phyloP scores from a whole-genome alignment of 2,888 invertebrate genomes.

The Trimorus sp. region DNA sequence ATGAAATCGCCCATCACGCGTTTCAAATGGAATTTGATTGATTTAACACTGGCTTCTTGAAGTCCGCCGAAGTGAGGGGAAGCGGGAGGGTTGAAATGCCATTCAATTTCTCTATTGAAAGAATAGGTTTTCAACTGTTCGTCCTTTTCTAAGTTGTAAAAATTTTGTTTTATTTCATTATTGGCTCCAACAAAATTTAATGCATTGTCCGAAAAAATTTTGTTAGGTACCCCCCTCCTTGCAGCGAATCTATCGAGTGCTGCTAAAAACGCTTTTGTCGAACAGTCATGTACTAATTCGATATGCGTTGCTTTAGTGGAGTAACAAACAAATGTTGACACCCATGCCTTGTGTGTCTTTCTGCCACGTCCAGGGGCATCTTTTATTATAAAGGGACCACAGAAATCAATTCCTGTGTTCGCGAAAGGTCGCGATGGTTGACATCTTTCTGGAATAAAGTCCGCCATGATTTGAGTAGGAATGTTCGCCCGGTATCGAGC shows the following conservation, averaged over 20 bases:
- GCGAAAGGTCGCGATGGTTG: too few relatives aligned
- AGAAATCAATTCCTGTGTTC: neutral
- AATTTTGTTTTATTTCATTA: too few relatives aligned
- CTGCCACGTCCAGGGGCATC: neutral
- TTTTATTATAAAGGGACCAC: neutral
- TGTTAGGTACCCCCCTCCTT: neutral
- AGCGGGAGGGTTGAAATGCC: neutral
- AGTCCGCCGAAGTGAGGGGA: neutral
- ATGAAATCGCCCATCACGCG: neutral
- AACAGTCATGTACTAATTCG: conserved; percentile 1
- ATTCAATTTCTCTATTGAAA: neutral
- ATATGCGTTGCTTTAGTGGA: neutral
- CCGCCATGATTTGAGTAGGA: too few relatives aligned
- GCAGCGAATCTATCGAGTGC: neutral
- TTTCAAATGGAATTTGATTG: neutral
- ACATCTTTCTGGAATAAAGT: too few relatives aligned
- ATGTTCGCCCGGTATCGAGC: too few relatives aligned
- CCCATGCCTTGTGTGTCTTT: conserved; percentile 6
- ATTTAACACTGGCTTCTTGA: too few relatives aligned
- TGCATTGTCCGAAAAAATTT: neutral
- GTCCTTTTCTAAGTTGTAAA: too few relatives aligned
- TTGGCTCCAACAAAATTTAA: too few relatives aligned
- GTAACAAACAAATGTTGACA: neutral
- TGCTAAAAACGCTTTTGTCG: neutral
- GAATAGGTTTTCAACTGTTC: too few relatives aligned